Base-by-base conservation (phyloP, 64 coral and sea anemone species). In the Catalaphyllia jardinei region DNA sequence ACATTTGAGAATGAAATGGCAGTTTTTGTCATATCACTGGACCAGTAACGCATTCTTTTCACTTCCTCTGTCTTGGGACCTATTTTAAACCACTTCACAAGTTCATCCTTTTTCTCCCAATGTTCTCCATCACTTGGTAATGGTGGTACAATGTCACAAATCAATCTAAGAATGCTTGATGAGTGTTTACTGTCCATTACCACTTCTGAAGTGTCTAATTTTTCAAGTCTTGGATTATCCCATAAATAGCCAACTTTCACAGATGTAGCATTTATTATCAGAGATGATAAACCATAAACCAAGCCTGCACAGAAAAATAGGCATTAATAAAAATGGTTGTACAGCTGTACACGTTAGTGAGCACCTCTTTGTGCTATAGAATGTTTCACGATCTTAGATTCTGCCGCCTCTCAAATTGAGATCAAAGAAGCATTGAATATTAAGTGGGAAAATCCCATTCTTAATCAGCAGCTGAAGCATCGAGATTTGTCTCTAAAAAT, bases 201-300 rank as follows among this genome's bases (percentile, higher is more conserved):
- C 10, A 77, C 89, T 10, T 76, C 78, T 65, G 71, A 50, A 31
- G 80, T 67, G 31, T 86, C 52, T 9, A 63, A 51, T 63, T 91
- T 86, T 77, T 91, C 80, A 38, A 20, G 54, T 27, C 74, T 28
- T 83, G 89, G 89, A 77, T 76, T 29, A 0, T 91, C 89, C 81
- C 79, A 91, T 63, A 91, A 63, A 74, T 74, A 91, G 13, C 89
- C 89, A 31, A 91, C 89, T 49, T 91, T 42, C 9, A 91, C 54
- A 60, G 89, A 91, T 9, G 80, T 86, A 13, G 55, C 81, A 91
- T 91, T 91, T n/a, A 86, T 71, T 24, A 51, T 1, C 63, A 51
- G 9, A 28, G 61, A 67, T 16, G 60, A 85, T 27, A 42, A n/a
- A 2, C 38, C 62, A 69, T 19, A 50, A 42, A 67, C 81, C 33